A percentile compares a stretch with the other conserved stretches of the same genome.
Conservation (phyloP, 2,888 invertebrate genomes). For the Arenicola marina region DNA sequence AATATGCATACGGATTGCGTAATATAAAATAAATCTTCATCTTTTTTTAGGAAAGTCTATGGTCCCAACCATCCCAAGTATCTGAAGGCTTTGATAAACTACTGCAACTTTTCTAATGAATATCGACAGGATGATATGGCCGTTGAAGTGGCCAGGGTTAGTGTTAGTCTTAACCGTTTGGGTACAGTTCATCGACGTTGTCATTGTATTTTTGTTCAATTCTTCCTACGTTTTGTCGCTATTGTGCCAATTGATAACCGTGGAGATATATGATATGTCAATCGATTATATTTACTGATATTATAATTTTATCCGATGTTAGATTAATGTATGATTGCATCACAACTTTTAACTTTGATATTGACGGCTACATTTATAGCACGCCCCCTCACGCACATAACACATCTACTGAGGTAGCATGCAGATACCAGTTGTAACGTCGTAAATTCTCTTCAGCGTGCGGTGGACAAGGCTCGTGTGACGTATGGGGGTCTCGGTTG, state of each 20-base stretch:
- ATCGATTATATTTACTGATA: not conserved
- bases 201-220: not conserved
- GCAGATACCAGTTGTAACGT: not conserved
- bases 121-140: slow-evolving; percentile 46
- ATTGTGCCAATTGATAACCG: too few species aligned
- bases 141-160: slow-evolving; percentile 44
- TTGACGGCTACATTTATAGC: not conserved
- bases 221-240: too few species aligned
- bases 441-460: slow-evolving; percentile 10
- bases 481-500: slow-evolving; percentile 45
- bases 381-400: too few species aligned
- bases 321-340: not conserved
- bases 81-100: slow-evolving; percentile 46
- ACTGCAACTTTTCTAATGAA: slow-evolving; percentile 49
- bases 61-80: slow-evolving; percentile 48
- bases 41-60: slow-evolving; percentile 43
- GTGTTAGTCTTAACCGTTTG: slow-evolving; percentile 6
- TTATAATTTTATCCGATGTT: not conserved
- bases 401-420: too few species aligned
- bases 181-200: not conserved
- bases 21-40: not conserved
- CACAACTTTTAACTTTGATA: not conserved
- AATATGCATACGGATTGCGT: too few species aligned
- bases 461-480: slow-evolving; percentile 39
- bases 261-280: too few species aligned